Evolutionary conservation across 2,113 vertebrate genomes (phyloP).

Genomic region (Alligator mississippiensis): DNA sequence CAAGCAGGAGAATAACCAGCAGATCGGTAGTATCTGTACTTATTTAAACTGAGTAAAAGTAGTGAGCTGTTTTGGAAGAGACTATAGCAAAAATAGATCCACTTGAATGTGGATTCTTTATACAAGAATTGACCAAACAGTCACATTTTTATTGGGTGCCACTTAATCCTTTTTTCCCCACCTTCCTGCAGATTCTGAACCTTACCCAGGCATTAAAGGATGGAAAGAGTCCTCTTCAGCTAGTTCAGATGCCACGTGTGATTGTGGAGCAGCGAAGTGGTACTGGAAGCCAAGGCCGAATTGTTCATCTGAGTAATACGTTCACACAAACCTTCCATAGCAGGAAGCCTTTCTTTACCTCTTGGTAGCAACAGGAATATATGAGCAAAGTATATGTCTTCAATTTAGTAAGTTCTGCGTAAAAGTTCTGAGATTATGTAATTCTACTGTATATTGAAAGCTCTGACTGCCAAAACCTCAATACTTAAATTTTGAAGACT

Average conservation of each 20-base stretch:
- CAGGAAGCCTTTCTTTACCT: conserved; percentile 96
- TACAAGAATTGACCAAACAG: neutral
- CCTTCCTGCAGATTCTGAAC: conserved; percentile 88
- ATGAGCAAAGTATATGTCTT: conserved; percentile 16
- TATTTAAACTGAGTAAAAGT: neutral
- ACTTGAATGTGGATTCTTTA: neutral
- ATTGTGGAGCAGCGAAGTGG: conserved; percentile 89
- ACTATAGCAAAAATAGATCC: neutral
- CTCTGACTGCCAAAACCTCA: conserved; percentile 70
- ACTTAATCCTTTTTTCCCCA: neutral
- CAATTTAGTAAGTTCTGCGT: conserved; percentile 28
- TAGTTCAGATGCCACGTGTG: conserved; percentile 97
- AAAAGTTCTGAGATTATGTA: conserved; percentile 56
- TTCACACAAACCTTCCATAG: conserved; percentile 97
- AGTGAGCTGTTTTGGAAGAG: no score
- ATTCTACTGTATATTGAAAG: conserved; percentile 60
- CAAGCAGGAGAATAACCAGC: neutral
- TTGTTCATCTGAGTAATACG: conserved; percentile 87
- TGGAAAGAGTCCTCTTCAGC: conserved; percentile 90
- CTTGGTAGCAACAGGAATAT: conserved; percentile 84
- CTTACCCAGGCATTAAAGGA: conserved; percentile 94
- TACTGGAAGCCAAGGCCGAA: conserved; percentile 87
- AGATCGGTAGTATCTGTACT: neutral
- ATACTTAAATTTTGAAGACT: conserved; percentile 66
- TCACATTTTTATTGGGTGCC: neutral